Base-by-base conservation (phyloP, 2,113 vertebrate genomes). In the Ploceus nigricollis region DNA sequence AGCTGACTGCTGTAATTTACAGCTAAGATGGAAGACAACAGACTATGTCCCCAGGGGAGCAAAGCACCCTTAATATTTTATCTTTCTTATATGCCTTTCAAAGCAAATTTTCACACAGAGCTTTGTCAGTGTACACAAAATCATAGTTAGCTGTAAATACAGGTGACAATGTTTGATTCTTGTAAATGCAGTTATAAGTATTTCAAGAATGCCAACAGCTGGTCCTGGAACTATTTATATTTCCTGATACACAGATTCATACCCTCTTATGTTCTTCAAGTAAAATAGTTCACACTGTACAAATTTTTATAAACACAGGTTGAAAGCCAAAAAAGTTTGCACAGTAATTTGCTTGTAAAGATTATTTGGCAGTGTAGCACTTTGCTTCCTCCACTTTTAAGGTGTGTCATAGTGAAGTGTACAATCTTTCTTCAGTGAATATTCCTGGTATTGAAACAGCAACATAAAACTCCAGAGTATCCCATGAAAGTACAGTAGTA, bases 1-100 rank as follows among this genome's bases (percentile, higher is more conserved):
- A 60, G 10, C 24, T 93, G 70, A 69, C 90, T 76, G 23, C 48
- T 82, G 83, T 84, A 83, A 69, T 80, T 72, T 88, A 85, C 70
- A 82, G 54, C 37, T 68, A 42, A 68, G 24, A 57, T 45, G 25
- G 78, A 85, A 93, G 22, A 54, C 31, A 88, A 20, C 7, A 68
- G 47, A 76, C 81, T 70, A 18, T 35, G 27, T 70, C 31, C 45
- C 16, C 25, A 63, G 21, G 64, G n/a, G 15, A 82, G 42, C 2
- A 72, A 85, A 90, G 6, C 5, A 40, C 44, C 71, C 57, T 54
- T 65, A 93, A 39, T 80, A 40, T 56, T 86, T 93, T 60, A 65
- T 51, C 22, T 82, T 82, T 87, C 31, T 18, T 31, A 15, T 61
- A 27, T 23, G 64, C 7, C 10, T 69, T 93, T 88, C 61, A 76